Evolutionary conservation across 2,113 vertebrate species (phyloP), one percentile per base, ranked within the genome.

Genomic region (Pterocles orientalis): DNA sequence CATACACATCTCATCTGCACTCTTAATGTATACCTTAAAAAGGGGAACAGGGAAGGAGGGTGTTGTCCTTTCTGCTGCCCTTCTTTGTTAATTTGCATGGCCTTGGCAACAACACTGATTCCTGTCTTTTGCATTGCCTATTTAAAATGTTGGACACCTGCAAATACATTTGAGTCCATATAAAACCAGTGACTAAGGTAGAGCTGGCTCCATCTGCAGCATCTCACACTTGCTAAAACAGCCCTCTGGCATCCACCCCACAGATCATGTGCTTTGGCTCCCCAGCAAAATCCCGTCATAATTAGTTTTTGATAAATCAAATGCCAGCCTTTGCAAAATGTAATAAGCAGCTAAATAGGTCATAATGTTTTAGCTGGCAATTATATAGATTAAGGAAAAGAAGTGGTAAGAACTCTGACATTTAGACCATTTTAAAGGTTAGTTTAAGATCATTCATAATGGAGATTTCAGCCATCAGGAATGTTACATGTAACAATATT

Each of bases 231-330:
- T 75, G n/a, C 47, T 65, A 69, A 88, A 51, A 2, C 11, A 34
- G 14, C 13, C 54, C 10, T 54, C 36, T 90, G 57, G 15, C 16
- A 16, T 58, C 50, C 29, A 14, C 17, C 8, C 4, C n/a, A 82
- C 21, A 90, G 28, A 69, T 53, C 8, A 36, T 4, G 13, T 45
- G 43, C 15, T 39, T 72, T 73, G 50, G 8, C 21, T 86, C 47
- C 14, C 25, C 45, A 62, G 29, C 61, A 83, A 95, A 93, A 92
- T 85, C 47, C 70, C 51, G n/a, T 41, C 53, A 70, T 94, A 88
- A 90, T 86, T 83, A 48, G n/a, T 31, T 88, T 76, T 79, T 83
- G 41, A 76, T 71, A 96, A 95, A 88, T 82, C 39, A 90, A 95
- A 92, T 84, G 76, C 20, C 69, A 60, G 28, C 15, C 31, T 70